Evolutionary conservation across 2,113 vertebrate genomes (phyloP).

Genomic region (Istiophorus platypterus): DNA sequence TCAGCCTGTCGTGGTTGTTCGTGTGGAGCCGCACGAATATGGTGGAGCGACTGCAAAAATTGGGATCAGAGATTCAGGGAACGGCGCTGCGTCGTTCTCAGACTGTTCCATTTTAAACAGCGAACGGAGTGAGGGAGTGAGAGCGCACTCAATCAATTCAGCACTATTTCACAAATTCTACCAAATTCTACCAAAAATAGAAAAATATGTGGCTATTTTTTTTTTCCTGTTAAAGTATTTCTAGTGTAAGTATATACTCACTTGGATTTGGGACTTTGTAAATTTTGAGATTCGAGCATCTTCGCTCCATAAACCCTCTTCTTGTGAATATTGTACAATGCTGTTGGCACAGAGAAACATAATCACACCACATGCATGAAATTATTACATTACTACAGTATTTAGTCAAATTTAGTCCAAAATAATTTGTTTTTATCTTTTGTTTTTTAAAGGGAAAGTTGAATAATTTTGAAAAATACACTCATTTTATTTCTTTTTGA

Average conservation of each 20-base stretch:
- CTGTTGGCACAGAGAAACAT: conserved; percentile 76
- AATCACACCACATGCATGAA: background rate
- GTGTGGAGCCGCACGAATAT: conserved; percentile 95
- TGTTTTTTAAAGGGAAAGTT: no score
- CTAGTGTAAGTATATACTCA: conserved; percentile 70
- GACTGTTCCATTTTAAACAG: conserved; percentile 34
- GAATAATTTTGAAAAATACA: no score
- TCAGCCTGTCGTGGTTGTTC: conserved; percentile 89
- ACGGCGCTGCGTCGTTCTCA: conserved; percentile 22
- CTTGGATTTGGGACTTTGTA: conserved; percentile 96
- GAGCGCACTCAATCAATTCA: background rate
- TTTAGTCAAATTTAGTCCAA: background rate
- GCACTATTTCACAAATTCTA: background rate
- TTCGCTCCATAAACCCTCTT: conserved; percentile 92
- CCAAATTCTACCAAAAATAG: background rate
- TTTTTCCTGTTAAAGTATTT: background rate
- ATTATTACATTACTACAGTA: background rate
- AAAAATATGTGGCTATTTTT: background rate
- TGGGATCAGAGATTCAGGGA: conserved; percentile 46
- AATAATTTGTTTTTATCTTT: background rate
- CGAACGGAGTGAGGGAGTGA: conserved; percentile 11
- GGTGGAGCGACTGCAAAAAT: conserved; percentile 90
- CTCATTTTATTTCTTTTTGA: no score
- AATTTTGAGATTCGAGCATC: conserved; percentile 91
- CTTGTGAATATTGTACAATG: conserved; percentile 92